A percentile compares a stretch with the other conserved stretches of the same genome.
Conservation (phyloP, 2,797 vertebrate species). For the Myiotriccus ornatus region DNA sequence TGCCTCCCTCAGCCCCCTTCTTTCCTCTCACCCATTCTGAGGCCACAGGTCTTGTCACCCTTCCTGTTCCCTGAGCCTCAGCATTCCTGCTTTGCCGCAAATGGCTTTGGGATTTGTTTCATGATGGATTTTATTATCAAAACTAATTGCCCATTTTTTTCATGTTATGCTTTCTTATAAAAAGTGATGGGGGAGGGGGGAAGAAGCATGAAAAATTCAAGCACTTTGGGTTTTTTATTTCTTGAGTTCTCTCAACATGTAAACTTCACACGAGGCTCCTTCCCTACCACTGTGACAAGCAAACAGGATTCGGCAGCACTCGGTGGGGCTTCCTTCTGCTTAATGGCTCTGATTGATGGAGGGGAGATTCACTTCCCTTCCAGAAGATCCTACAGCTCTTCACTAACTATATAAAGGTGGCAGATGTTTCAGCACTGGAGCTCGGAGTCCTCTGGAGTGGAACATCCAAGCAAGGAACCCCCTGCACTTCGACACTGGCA, state of each 20-base stretch:
- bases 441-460: background rate
- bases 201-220: background rate
- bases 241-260: background rate
- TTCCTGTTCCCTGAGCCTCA: background rate
- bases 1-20: background rate
- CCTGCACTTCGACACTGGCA: background rate
- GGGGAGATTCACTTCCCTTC: background rate
- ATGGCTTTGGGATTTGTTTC: background rate
- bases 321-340: background rate
- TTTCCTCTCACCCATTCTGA: background rate
- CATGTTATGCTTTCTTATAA: background rate
- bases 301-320: background rate
- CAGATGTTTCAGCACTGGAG: background rate
- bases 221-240: background rate
- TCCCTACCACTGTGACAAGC: background rate
- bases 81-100: background rate
- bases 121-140: background rate
- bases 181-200: rapidly evolving
- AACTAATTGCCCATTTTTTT: background rate
- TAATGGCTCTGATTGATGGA: background rate
- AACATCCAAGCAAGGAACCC: background rate
- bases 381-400: background rate
- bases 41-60: rapidly evolving
- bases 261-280: background rate
- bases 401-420: background rate